Evolutionary conservation across 1,140 invertebrate species (phyloP).

Genomic region (Hormaphis cornu): DNA sequence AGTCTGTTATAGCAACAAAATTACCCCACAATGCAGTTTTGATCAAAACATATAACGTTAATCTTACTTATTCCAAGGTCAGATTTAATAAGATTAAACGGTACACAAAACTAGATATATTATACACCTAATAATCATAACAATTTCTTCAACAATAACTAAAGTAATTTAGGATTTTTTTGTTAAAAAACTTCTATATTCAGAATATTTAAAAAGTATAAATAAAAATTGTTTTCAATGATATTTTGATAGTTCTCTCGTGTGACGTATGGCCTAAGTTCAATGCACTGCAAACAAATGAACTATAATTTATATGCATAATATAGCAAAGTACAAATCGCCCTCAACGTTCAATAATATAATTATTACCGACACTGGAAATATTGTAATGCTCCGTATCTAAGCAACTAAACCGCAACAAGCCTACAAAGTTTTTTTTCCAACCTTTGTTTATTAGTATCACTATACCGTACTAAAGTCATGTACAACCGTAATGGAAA

Average conservation of each 20-base stretch:
- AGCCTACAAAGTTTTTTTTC: not conserved
- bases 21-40: not conserved
- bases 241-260: not conserved
- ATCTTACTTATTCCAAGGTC: not conserved
- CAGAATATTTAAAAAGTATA: no score
- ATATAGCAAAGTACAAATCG: not conserved
- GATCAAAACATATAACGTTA: not conserved
- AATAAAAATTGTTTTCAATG: not conserved
- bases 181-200: no score
- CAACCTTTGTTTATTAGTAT: not conserved
- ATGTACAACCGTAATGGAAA: no score
- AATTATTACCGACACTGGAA: not conserved
- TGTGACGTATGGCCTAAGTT: slow-evolving; percentile 24
- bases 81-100: not conserved
- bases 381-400: not conserved
- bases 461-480: no score
- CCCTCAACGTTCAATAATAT: not conserved
- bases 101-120: not conserved
- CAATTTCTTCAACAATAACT: no score
- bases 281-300: slow-evolving; percentile 31
- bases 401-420: slow-evolving; percentile 15
- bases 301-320: not conserved
- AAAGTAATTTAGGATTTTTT: no score
- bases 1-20: no score
- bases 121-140: not conserved